Evolutionary conservation across 2,888 invertebrate species (phyloP), one percentile per base, ranked within the genome.

Genomic region (Lottia gigantea): DNA sequence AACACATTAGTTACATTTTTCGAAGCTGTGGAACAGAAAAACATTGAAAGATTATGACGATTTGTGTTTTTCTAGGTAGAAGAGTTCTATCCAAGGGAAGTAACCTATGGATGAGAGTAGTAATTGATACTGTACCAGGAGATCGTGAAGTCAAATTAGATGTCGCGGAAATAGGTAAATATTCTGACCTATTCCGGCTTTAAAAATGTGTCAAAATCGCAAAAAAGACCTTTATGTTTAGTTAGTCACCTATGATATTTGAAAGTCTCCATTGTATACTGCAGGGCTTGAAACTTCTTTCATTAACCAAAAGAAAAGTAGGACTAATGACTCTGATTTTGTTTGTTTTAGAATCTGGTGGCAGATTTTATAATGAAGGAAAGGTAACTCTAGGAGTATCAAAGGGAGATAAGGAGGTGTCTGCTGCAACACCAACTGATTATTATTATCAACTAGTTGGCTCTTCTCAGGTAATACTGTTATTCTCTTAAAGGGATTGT

Each of bases 81-180:
- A 62, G 61, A n/a, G 62, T 68, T 40, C 31, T 55, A 23, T 62
- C 62, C 45, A 55, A 31, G 15, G 62, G 62, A 23, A 46, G 31
- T 45, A 15, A 23, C 8, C 15, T 68, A 46, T 62, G 62, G 68
- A 8, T 68, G 15, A 40, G 68, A 25, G 40, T 68, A 6, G 68
- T 68, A 23, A 45, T 68, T 16, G 68, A 62, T 45, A 62, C 49
- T 16, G 8, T 68, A 23, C 62, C 68, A 46, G 62, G 63, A 45
- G 46, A 62, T 15, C 61, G 68, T 40, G n/a, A 31, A 45, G 23
- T 68, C 14, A n/a, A 19, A 11, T 11, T 68, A 16, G 11, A n/a
- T 46, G 16, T 68, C 15, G n/a, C 23, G n/a, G 67, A 67, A 55
- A 19, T 23, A 67, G 67, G 67, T 67, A 14, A 67, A 23, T 55